These are phyloP conservation scores for Danaus chrysippus DNA, from an alignment of 2,888 invertebrate species.

Conservation along the genomic window DNA sequence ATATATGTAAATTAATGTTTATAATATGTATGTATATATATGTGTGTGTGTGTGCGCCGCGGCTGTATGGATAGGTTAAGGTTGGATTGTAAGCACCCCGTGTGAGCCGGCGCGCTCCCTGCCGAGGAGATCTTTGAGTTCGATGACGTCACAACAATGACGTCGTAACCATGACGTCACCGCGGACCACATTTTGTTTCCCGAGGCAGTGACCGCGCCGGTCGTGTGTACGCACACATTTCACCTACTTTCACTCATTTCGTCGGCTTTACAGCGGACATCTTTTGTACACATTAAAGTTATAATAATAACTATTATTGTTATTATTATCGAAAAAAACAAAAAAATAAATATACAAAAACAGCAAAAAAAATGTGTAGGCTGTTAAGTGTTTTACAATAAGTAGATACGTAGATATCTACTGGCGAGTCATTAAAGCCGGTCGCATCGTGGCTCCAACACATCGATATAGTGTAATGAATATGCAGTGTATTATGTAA, in stretches of 20 bases:
- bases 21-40: slow-evolving; percentile 14
- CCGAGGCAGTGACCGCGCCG: slow-evolving; percentile 17
- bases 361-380: slow-evolving; percentile 35
- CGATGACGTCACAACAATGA: background rate
- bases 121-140: slow-evolving; percentile 13
- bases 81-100: slow-evolving; percentile 68
- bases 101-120: slow-evolving; percentile 36
- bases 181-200: too few species aligned
- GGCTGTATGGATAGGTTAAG: slow-evolving; percentile 57
- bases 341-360: slow-evolving; percentile 31
- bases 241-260: slow-evolving; percentile 12
- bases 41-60: slow-evolving; percentile 36
- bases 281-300: slow-evolving; percentile 28
- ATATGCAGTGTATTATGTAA: slow-evolving; percentile 18
- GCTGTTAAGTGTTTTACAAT: slow-evolving; percentile 35
- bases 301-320: slow-evolving; percentile 15
- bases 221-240: slow-evolving; percentile 44
- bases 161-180: too few species aligned
- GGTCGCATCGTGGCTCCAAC: slow-evolving; percentile 16
- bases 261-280: slow-evolving; percentile 15
- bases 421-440: slow-evolving; percentile 30
- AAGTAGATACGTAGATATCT: slow-evolving; percentile 34
- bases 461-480: slow-evolving; percentile 20
- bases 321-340: too few species aligned
- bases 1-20: background rate